phyloP scores from a whole-genome alignment of 2,888 invertebrate genomes.

The Xestia ashworthii region DNA sequence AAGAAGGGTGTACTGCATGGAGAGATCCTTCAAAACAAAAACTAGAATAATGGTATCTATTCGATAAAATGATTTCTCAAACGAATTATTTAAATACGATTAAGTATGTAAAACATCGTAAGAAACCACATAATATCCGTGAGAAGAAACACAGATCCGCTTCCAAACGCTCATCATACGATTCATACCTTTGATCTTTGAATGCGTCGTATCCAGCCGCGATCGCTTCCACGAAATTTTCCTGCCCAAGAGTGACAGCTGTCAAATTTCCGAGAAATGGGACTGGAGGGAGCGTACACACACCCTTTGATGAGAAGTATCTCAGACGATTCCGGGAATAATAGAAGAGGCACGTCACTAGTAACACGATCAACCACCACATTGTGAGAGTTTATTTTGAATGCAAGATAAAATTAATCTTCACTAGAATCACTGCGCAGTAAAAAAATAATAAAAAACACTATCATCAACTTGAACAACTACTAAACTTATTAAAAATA shows the following conservation, averaged over 20 bases:
- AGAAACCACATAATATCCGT: constrained; percentile 20
- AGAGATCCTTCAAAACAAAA: background rate
- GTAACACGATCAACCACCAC: constrained; percentile 73
- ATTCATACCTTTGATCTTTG: constrained; percentile 77
- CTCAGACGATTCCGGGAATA: constrained; percentile 75
- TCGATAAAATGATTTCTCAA: background rate
- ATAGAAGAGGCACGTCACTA: constrained; percentile 73
- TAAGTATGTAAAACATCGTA: constrained; percentile 6
- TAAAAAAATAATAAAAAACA: background rate
- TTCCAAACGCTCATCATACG: constrained; percentile 12
- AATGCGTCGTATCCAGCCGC: constrained; percentile 79
- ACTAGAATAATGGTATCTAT: background rate
- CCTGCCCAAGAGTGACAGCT: constrained; percentile 78
- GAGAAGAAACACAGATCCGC: constrained; percentile 13
- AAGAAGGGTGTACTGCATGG: background rate
- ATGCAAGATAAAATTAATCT: background rate
- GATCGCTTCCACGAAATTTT: constrained; percentile 81
- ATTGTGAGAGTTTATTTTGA: constrained; percentile 55
- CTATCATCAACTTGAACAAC: background rate
- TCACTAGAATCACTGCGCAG: background rate
- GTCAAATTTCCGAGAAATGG: constrained; percentile 82
- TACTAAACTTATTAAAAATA: background rate
- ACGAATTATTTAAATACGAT: constrained; percentile 10
- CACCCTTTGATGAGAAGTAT: constrained; percentile 78
- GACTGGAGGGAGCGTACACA: constrained; percentile 74